Conservation (phyloP, 2,113 vertebrate species). For the Oreochromis niloticus region DNA sequence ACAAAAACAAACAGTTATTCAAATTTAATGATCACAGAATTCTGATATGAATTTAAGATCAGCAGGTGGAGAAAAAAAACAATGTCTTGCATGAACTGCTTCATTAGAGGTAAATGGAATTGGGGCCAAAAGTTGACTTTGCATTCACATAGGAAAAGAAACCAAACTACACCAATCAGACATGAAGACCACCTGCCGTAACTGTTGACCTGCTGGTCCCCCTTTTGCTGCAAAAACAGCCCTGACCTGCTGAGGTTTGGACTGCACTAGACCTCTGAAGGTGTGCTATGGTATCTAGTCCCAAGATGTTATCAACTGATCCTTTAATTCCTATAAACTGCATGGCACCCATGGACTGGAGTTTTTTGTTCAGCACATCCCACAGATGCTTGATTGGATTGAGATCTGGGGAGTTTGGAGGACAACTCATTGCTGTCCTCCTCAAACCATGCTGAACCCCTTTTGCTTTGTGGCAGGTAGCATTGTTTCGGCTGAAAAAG, state of each 20-base stretch:
- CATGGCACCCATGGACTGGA: rapidly evolving
- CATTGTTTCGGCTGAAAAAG: neutral
- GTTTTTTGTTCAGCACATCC: neutral
- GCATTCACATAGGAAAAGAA: neutral
- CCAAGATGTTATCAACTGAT: neutral
- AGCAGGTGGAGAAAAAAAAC: neutral
- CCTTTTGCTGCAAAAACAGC: neutral
- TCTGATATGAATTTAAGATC: neutral
- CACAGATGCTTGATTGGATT: neutral
- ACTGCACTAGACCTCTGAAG: neutral
- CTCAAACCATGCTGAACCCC: neutral
- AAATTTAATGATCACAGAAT: neutral
- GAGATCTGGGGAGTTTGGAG: neutral
- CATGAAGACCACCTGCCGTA: neutral
- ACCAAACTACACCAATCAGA: neutral
- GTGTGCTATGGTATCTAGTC: neutral
- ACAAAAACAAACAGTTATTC: neutral
- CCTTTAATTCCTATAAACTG: neutral
- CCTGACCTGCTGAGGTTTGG: neutral
- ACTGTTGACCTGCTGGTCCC: neutral
- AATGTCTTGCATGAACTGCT: neutral
- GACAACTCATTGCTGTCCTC: neutral
- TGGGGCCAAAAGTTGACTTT: neutral
- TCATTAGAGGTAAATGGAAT: neutral
- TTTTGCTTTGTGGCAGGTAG: neutral